These are phyloP conservation scores for Himalopsyche tibetana DNA, from an alignment of 2,888 invertebrate species.

Conservation along the genomic window DNA sequence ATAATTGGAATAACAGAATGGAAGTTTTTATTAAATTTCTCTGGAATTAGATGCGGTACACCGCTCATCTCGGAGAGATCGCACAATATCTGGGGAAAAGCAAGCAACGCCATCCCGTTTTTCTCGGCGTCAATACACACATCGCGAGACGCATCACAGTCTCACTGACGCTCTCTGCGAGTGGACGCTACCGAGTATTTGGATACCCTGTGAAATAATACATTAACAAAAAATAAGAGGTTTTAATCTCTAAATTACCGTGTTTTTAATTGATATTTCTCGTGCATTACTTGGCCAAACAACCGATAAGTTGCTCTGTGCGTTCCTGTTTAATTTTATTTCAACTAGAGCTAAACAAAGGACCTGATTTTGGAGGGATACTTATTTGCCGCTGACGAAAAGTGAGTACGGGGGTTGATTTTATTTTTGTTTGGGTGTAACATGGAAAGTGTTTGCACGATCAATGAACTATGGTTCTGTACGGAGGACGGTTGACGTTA, in stretches of 20 bases:
- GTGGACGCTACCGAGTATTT: neutral
- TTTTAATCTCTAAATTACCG: neutral
- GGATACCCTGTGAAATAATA: neutral
- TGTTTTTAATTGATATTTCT: neutral
- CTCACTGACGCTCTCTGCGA: conserved; percentile 8
- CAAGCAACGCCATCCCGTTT: conserved; percentile 43
- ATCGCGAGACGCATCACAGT: conserved; percentile 34
- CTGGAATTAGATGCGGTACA: too few relatives aligned
- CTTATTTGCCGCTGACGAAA: conserved; percentile 8
- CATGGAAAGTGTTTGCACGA: conserved; percentile 10
- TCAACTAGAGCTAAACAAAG: neutral
- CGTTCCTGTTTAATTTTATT: neutral
- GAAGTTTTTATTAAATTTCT: too few relatives aligned
- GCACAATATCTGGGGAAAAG: conserved; percentile 36
- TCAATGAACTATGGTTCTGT: neutral
- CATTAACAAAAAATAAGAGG: neutral
- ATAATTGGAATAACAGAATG: too few relatives aligned
- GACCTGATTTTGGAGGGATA: conserved; percentile 42
- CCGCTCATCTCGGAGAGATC: neutral
- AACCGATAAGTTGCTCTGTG: neutral
- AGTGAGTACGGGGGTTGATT: conserved; percentile 32
- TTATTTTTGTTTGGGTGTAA: conserved; percentile 37
- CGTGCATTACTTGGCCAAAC: conserved; percentile 8
- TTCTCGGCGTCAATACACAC: conserved; percentile 43
- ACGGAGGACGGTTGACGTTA: neutral